Evolutionary conservation across 2,888 invertebrate species (phyloP).

Genomic region (Colostygia pectinataria): DNA sequence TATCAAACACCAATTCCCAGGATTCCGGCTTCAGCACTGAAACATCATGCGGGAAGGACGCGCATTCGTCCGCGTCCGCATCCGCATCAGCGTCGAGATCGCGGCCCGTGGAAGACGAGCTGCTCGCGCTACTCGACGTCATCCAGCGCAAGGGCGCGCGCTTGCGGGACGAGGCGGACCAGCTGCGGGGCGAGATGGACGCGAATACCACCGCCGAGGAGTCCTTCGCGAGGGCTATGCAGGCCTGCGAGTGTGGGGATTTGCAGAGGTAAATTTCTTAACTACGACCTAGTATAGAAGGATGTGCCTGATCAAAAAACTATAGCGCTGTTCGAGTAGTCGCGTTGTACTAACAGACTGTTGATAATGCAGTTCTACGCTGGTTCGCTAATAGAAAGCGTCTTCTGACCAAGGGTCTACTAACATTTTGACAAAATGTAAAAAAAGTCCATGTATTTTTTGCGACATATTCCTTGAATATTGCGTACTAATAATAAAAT

Average conservation of each 20-base stretch:
- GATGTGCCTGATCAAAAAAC: no score
- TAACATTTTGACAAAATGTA: no score
- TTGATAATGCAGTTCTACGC: no score
- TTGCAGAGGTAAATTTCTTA: constrained; percentile 26
- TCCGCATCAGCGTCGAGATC: constrained; percentile 81
- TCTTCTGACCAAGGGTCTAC: no score
- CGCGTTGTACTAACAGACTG: no score
- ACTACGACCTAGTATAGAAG: no score
- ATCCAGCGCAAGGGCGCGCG: constrained; percentile 90
- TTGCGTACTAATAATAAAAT: no score
- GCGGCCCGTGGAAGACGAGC: constrained; percentile 88
- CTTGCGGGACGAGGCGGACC: constrained; percentile 87
- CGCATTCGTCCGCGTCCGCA: constrained; percentile 86
- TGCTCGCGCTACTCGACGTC: constrained; percentile 93
- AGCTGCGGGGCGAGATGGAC: constrained; percentile 82
- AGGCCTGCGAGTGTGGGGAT: constrained; percentile 41
- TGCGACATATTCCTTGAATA: no score
- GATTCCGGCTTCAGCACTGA: constrained; percentile 96
- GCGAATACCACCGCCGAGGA: constrained; percentile 84
- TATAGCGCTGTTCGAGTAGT: no score
- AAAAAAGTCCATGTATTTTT: no score
- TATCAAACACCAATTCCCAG: no score
- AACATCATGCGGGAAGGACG: constrained; percentile 91
- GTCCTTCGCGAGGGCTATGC: constrained; percentile 80
- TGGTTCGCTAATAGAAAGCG: no score